Base-by-base conservation (phyloP, 1,140 invertebrate species). In the Potamilus streckersoni region DNA sequence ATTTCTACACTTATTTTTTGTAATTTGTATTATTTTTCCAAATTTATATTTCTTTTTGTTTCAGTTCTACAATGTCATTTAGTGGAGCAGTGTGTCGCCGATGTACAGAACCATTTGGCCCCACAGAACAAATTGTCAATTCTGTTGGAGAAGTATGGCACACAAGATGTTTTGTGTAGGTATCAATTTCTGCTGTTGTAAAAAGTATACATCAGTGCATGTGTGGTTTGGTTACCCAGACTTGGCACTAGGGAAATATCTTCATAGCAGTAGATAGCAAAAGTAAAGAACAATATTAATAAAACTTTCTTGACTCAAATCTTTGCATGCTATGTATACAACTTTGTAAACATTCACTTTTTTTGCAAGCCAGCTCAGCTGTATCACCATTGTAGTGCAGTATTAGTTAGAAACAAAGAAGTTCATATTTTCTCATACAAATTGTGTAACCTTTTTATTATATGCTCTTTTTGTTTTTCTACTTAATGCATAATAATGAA, bases 141-240 rank as follows among this genome's bases (percentile, higher is more conserved):
- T 98, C 97, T 1, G 96, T 96, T 88, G 98, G 98, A 77, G 96
- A 99, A 91, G 92, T 99, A 59, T 99, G 97, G 97, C 98, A 99
- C 92, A 96, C 96, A 14, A 94, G 97, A 82, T 99, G 98, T 90
- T 99, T 99, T 93, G 98, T 99, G 96, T 99, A 93, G 95, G 95
- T 94, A 81, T 80, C 72, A 69, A 49, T 49, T 11, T 0, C 38
- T 49, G 11, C 11, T 49, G 6, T 49, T 49, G 1, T 49, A 0
- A 49, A 38, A 38, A 49, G 38, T 49, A 58, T 16, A 14, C 20
- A 56, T 8, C 27, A 17, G 12, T 76, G n/a, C 56, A 71, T 23
- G 62, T 23, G 56, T 55, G 58, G 5, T 55, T 5, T 5, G 56
- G 2, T 13, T 12, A 55, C 16, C 38, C 31, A 49, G 27, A 31